A percentile compares a stretch with the other conserved stretches of the same genome.
Conservation (phyloP, 2,797 vertebrate genomes). For the Acomys russatus region DNA sequence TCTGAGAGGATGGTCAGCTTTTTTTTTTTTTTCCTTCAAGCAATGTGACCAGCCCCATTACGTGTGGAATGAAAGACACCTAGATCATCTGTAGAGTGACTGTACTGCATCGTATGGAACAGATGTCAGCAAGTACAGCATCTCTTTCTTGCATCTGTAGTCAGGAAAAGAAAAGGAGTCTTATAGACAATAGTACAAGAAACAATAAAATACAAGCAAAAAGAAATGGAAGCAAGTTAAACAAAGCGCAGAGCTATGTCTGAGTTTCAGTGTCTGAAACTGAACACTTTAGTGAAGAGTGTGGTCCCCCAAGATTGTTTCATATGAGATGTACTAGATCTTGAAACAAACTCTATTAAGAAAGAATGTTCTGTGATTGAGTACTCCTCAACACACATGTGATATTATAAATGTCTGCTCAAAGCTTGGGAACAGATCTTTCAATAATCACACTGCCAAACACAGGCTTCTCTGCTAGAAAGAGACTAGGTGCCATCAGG, state of each 20-base stretch:
- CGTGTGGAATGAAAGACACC: background rate
- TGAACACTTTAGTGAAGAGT: slow-evolving; percentile 1
- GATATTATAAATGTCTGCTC: background rate
- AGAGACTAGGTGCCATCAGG: background rate
- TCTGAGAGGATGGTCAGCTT: background rate
- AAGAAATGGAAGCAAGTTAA: background rate
- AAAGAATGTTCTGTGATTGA: background rate
- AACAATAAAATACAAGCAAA: background rate
- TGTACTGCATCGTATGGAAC: background rate
- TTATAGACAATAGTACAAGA: background rate
- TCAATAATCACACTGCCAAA: background rate
- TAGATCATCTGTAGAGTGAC: background rate
- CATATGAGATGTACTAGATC: background rate
- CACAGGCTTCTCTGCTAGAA: background rate
- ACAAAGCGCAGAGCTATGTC: background rate
- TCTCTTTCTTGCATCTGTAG: slow-evolving; percentile 9
- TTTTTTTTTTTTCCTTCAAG: background rate
- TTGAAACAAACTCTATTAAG: slow-evolving; percentile 7
- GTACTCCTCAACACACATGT: background rate
- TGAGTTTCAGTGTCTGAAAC: slow-evolving; percentile 2
- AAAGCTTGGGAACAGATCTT: background rate
- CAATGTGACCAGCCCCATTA: background rate
- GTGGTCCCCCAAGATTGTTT: background rate
- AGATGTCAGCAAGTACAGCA: background rate
- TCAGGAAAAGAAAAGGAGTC: background rate